Percentiles rank a stretch among this genome's conserved stretches.
Evolutionary conservation across 2,888 invertebrate genomes (phyloP).

Genomic region (Calliphora vomitoria): DNA sequence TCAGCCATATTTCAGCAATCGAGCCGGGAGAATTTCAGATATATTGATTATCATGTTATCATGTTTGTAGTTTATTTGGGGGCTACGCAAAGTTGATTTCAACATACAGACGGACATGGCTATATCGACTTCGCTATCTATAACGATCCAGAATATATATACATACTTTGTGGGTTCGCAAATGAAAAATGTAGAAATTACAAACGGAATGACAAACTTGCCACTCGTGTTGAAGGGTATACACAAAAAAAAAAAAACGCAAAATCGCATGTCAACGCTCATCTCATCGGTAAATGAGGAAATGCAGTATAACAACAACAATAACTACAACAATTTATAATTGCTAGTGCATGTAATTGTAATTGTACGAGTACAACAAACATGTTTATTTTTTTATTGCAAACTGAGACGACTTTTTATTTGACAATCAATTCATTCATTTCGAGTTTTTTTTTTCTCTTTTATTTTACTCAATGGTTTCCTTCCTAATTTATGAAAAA

Average conservation of each 20-base stretch:
- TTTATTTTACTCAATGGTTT: slow-evolving; percentile 53
- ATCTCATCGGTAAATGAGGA: slow-evolving; percentile 67
- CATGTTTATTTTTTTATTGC: slow-evolving; percentile 51
- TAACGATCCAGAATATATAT: too few species aligned
- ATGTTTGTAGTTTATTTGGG: too few species aligned
- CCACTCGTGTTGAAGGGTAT: too few species aligned
- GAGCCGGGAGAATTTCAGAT: too few species aligned
- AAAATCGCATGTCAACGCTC: slow-evolving; percentile 61
- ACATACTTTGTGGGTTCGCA: too few species aligned
- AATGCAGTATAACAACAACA: slow-evolving; percentile 56
- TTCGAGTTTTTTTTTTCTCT: not conserved
- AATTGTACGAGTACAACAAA: slow-evolving; percentile 46
- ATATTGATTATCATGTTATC: too few species aligned
- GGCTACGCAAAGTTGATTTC: too few species aligned
- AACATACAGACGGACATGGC: too few species aligned
- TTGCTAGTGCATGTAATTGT: slow-evolving; percentile 67
- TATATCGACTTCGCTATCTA: too few species aligned
- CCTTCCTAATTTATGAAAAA: slow-evolving; percentile 72
- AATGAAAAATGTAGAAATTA: too few species aligned
- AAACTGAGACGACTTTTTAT: slow-evolving; percentile 55
- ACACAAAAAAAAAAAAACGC: slow-evolving; percentile 30
- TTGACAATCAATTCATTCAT: slow-evolving; percentile 66
- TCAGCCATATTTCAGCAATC: too few species aligned
- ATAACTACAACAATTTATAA: slow-evolving; percentile 50
- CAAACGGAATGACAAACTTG: too few species aligned